Base-by-base conservation (phyloP, 2,888 invertebrate species). In the Drosophila paranaensis region DNA sequence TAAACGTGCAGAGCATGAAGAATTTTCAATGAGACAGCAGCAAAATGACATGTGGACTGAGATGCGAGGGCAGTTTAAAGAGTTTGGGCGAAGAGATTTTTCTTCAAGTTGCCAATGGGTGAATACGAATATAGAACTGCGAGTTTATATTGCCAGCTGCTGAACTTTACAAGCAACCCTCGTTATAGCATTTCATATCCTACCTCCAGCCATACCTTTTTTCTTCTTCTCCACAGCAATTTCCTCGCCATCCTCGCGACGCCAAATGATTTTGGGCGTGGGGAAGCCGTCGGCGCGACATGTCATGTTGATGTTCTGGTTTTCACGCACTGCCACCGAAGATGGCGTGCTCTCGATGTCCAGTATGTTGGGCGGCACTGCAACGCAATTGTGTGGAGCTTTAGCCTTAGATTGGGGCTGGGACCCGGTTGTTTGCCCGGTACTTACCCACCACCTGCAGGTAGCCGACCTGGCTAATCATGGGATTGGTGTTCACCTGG, bases 381-480 rank as follows among this genome's bases (percentile, higher is more conserved):
- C 35, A 93, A 43, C 13, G 55, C 40, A 14, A 16, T 13, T 6
- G 40, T 6, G 40, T 2, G 14, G 11, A 3, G 14, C 43, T 43
- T 56, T 35, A 56, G 37, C 13, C 2, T 35, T 14, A 14, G 6
- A 14, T 25, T 39, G 53, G 4, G 20, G n/a, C 5, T 42, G 33
- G 40, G 54, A n/a, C n/a, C n/a, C n/a, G n/a, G 30, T 3, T 27
- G 27, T 27, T 6, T 37, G 16, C 16, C 11, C 14, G 45, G 1
- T 33, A 89, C 97, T 95, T 92, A 98, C 98, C 98, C 43, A 98
- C 97, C 72, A 98, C 98, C 93, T 98, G 97, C 46, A 98, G 94
- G 92, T 97, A 97, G 67, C 98, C 98, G 42, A 97, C 97, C 94
- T 98, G 98, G 91, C 97, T 97, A 91, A 98, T 97, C 97, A 98